Base-by-base conservation (phyloP, 2,113 vertebrate species). In the Amphiprion ocellaris region DNA sequence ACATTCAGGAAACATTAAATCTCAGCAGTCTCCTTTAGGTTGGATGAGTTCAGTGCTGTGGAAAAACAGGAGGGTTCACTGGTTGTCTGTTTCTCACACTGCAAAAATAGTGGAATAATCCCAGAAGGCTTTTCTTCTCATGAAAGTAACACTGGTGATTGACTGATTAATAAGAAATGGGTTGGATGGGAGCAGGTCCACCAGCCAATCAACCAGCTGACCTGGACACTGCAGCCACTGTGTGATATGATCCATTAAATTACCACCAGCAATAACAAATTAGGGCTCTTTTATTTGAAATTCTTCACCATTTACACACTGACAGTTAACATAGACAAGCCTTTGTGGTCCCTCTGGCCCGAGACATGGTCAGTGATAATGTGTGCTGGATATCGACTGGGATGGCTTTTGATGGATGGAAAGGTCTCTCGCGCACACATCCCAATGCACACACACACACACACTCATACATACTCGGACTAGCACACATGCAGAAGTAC, bases 251-350 rank as follows among this genome's bases (percentile, higher is more conserved):
- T 47, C 26, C 60, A 58, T 56, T 81, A 7, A 74, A 61, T 65
- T 7, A 17, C n/a, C 61, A 72, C 46, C 30, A 49, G 58, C 47
- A 62, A 92, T 94, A 93, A 82, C 90, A 95, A 95, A 96, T 92
- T 95, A 95, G 94, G 91, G 92, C 89, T 94, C 92, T 90, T 91
- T 96, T 91, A 95, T 95, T 95, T 94, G 90, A 94, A 95, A 94
- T 94, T 94, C 77, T 96, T 95, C 91, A 92, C 86, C 82, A 95
- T 93, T 93, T 93, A 92, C 93, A 95, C 95, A 94, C 91, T 92
- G 91, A 94, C 95, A 96, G 92, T 93, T 92, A 95, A 94, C 94
- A 95, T 90, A 95, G 94, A 95, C 94, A 95, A 96, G 95, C 94
- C 92, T 87, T 82, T 55, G 77, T 85, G 87, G 76, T 90, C 91